These are phyloP conservation scores for Camelus bactrianus DNA, from an alignment of 2,113 vertebrate genomes.

Conservation along the genomic window DNA sequence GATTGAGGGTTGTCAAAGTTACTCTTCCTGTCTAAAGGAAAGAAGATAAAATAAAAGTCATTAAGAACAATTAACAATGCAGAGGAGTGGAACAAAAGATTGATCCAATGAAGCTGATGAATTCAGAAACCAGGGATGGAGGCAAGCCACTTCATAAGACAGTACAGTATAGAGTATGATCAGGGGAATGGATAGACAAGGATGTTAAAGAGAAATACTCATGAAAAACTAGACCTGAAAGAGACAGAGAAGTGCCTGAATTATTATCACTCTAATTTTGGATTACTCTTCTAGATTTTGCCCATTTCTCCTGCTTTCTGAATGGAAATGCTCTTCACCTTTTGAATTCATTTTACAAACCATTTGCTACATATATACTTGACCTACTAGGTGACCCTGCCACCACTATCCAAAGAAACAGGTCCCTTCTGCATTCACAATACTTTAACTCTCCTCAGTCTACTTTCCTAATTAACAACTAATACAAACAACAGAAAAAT, in stretches of 20 bases:
- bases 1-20: constrained; percentile 37
- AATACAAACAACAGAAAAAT: constrained; percentile 46
- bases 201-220: background rate
- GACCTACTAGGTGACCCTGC: background rate
- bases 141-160: background rate
- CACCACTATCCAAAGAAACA: background rate
- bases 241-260: background rate
- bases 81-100: background rate
- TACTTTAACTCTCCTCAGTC: constrained; percentile 11
- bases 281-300: constrained; percentile 1
- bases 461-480: constrained; percentile 47
- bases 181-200: background rate
- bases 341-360: constrained; percentile 44
- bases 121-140: background rate
- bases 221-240: constrained; percentile 8
- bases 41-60: constrained; percentile 59
- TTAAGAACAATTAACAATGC: background rate
- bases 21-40: constrained; percentile 70
- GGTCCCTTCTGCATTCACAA: background rate
- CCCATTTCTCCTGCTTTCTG: background rate
- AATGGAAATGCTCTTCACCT: background rate
- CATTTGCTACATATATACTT: background rate
- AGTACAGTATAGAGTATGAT: background rate
- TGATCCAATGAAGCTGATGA: background rate
- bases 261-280: background rate